Percentiles rank a stretch among this genome's conserved stretches.
phyloP scores from a whole-genome alignment of 2,888 invertebrate species.

The Trachelus troglodyta region DNA sequence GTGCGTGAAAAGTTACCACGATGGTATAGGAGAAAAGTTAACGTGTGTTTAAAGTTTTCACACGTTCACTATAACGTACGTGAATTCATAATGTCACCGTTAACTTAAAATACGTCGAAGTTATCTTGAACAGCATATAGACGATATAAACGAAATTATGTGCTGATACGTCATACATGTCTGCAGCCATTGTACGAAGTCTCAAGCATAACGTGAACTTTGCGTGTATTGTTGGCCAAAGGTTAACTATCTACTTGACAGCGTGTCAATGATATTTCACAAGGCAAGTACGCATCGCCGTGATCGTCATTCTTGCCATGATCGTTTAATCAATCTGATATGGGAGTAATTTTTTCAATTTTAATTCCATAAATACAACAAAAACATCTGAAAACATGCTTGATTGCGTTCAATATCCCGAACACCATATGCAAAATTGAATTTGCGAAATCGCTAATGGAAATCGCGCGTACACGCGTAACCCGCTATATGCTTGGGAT shows the following conservation, averaged over 20 bases:
- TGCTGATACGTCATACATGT: neutral
- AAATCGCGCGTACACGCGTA: neutral
- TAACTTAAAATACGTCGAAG: neutral
- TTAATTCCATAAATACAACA: neutral
- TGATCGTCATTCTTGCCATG: neutral
- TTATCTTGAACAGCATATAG: neutral
- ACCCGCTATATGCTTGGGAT: neutral
- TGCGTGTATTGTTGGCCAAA: conserved; percentile 17
- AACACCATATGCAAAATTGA: neutral
- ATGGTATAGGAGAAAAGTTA: neutral
- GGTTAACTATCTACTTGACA: neutral
- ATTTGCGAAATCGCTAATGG: neutral
- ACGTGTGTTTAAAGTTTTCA: neutral
- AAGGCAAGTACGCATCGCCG: neutral
- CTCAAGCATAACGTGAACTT: conserved; percentile 23
- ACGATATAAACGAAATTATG: neutral
- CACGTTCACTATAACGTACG: neutral
- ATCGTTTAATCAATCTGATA: neutral
- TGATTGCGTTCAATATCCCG: neutral
- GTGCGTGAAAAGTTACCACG: neutral
- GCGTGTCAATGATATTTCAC: neutral
- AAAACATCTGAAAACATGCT: neutral
- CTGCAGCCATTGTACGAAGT: conserved; percentile 17
- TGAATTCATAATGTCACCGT: neutral
- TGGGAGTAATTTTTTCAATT: neutral